Evolutionary conservation across 2,888 invertebrate species (phyloP).

Genomic region (Alentia gelatinosa): DNA sequence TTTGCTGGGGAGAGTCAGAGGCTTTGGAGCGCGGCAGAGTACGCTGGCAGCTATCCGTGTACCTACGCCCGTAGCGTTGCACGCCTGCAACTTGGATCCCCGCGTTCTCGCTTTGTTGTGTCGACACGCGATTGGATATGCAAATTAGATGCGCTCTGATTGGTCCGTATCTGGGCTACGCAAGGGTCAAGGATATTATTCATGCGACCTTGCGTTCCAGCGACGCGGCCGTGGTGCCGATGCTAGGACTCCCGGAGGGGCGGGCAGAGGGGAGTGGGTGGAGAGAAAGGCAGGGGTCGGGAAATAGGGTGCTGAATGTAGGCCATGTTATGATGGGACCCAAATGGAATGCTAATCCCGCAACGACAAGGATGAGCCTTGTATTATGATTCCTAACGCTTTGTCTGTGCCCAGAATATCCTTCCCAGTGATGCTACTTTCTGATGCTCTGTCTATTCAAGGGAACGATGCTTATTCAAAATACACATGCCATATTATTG

Average conservation of each 20-base stretch:
- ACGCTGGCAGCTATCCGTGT: background rate
- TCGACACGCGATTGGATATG: slow-evolving; percentile 17
- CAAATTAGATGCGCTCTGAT: slow-evolving; percentile 1
- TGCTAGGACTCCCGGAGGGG: background rate
- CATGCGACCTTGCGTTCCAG: background rate
- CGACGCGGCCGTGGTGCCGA: background rate
- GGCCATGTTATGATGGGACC: background rate
- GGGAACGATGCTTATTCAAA: too few relatives aligned
- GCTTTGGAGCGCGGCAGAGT: background rate
- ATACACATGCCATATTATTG: too few relatives aligned
- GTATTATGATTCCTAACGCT: too few relatives aligned
- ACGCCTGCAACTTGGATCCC: background rate
- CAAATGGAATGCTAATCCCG: background rate
- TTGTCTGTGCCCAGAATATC: too few relatives aligned
- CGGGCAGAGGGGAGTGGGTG: background rate
- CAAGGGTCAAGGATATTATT: background rate
- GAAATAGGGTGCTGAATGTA: background rate
- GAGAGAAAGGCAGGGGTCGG: background rate
- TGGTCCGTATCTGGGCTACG: background rate
- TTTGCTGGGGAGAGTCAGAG: background rate
- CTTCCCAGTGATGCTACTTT: too few relatives aligned
- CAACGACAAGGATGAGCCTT: too few relatives aligned
- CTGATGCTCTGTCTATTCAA: too few relatives aligned
- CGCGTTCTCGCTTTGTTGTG: slow-evolving; percentile 14
- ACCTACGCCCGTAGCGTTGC: background rate